A percentile compares a stretch with the other conserved stretches of the same genome.
These are phyloP conservation scores for Rhinoraja longicauda DNA, from an alignment of 2,797 vertebrate species.

Conservation along the genomic window DNA sequence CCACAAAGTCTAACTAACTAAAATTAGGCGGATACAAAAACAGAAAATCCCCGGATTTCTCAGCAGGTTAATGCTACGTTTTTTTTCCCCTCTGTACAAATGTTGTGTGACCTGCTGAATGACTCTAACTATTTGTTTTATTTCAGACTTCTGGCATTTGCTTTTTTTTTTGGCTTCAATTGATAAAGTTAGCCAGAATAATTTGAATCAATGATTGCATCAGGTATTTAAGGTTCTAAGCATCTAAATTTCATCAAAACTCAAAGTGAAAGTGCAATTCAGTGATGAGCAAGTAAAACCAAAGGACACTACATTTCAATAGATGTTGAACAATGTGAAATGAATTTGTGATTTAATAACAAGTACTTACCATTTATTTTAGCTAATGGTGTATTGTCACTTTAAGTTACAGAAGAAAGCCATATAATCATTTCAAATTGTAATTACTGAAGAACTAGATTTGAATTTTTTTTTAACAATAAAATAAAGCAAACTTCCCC, in stretches of 20 bases:
- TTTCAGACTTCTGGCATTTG: too few relatives aligned
- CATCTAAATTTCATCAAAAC: background rate
- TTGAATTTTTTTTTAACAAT: background rate
- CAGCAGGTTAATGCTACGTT: too few relatives aligned
- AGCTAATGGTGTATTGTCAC: background rate
- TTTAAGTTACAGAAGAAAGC: background rate
- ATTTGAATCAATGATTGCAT: background rate
- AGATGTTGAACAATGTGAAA: background rate
- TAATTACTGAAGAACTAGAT: background rate
- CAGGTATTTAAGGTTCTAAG: background rate
- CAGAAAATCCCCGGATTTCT: too few relatives aligned
- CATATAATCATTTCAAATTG: background rate
- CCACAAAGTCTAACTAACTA: background rate
- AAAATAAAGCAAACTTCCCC: background rate
- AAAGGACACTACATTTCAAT: background rate
- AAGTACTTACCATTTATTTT: background rate
- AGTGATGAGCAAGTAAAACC: too few relatives aligned
- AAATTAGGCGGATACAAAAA: background rate
- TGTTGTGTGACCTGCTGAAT: too few relatives aligned
- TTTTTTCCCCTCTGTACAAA: too few relatives aligned
- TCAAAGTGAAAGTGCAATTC: background rate
- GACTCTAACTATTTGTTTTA: too few relatives aligned
- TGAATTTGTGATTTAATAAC: background rate
- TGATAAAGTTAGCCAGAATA: background rate
- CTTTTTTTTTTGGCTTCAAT: too few relatives aligned